Evolutionary conservation across 1,140 invertebrate species (phyloP).

Genomic region (Anastatus disparis): DNA sequence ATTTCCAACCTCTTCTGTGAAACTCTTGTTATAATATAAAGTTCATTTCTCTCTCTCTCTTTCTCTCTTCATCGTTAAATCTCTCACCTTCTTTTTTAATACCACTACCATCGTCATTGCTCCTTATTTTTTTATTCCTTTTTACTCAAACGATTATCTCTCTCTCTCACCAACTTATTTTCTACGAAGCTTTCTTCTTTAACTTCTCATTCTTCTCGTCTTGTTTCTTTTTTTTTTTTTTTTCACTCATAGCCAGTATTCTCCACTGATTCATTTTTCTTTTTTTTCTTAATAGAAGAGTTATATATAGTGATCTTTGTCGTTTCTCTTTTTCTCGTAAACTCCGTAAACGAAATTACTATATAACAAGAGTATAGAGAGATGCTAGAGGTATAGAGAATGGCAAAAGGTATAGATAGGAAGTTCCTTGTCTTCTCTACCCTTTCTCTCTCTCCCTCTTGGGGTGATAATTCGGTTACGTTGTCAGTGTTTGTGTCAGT

Average conservation of each 20-base stretch:
- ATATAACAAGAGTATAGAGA: too few relatives aligned
- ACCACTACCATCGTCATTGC: neutral
- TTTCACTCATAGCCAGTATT: too few relatives aligned
- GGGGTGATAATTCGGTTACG: slow-evolving; percentile 47
- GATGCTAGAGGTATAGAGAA: too few relatives aligned
- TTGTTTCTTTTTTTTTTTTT: slow-evolving; percentile 27
- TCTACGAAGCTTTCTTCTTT: neutral
- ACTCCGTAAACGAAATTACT: slow-evolving; percentile 52
- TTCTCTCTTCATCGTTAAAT: neutral
- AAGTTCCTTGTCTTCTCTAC: slow-evolving; percentile 45
- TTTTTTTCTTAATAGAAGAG: too few relatives aligned
- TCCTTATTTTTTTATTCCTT: neutral
- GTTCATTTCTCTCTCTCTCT: neutral
- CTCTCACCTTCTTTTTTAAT: neutral
- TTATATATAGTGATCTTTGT: too few relatives aligned
- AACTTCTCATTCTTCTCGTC: neutral
- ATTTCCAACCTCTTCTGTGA: too few relatives aligned
- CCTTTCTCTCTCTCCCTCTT: slow-evolving; percentile 42
- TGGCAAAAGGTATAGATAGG: slow-evolving; percentile 38
- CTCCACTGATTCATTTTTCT: too few relatives aligned
- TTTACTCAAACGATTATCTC: slow-evolving; percentile 28
- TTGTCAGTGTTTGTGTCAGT: slow-evolving; percentile 35
- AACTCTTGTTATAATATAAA: too few relatives aligned
- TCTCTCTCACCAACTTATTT: neutral
- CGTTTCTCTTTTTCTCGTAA: slow-evolving; percentile 46